Evolutionary conservation across 2,797 vertebrate genomes (phyloP), one percentile per base, ranked within the genome.

Genomic region (Syngnathus rostellatus): DNA sequence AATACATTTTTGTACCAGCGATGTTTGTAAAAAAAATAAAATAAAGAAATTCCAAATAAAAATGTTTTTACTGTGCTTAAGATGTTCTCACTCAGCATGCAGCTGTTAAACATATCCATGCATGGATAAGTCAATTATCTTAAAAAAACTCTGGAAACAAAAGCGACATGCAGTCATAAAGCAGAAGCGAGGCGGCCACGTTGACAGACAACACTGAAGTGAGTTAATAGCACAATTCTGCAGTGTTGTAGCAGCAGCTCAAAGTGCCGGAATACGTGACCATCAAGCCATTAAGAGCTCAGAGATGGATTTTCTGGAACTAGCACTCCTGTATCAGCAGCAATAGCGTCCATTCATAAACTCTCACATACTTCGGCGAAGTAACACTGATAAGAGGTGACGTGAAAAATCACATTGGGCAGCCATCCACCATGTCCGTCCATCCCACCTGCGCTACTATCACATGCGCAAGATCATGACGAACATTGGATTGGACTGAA

Each of bases 1-100:
- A 69, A 23, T 64, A 62, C 63, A 64, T 54, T 85, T 89, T 86
- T 85, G 64, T 86, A 86, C 83, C 67, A 84, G 75, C 76, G 63
- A 51, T 74, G 69, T 85, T 87, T 86, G 67, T 85, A 82, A 72
- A 62, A 80, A 75, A 68, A 73, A 69, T n/a, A 14, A 6, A 38
- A 57, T 19, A 58, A 31, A 31, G 40, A 71, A 77, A 81, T 77
- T 84, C 72, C 63, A 66, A 88, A 85, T 79, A 89, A 84, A 55
- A 83, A 62, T 79, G 72, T 89, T 87, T 88, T 75, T 86, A 79
- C 74, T 77, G 76, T 80, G 73, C 54, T 65, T 4, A 61, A 21
- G 38, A 25, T 6, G 3, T 62, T 62, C 23, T 31, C 12, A 16
- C 54, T 57, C 21, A 55, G 53, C 23, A 3, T 53, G 21, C 51